Conservation (phyloP, 2,888 invertebrate genomes). For the Calliscelio sp. region DNA sequence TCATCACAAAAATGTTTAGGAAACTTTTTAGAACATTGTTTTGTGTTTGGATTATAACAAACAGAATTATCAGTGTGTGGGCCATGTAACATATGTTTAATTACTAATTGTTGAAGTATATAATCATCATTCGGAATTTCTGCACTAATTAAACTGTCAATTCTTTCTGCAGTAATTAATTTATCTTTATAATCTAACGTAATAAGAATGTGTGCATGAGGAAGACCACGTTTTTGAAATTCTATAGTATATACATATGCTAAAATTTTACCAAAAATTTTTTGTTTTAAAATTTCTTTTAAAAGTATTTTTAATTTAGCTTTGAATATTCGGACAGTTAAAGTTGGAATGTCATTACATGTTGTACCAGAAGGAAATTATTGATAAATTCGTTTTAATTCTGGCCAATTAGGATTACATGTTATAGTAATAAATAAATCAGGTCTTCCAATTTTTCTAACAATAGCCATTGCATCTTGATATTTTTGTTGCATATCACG, state of each 20-base stretch:
- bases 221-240: slow-evolving; percentile 18
- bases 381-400: background rate
- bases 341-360: background rate
- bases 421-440: background rate
- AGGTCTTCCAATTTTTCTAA: slow-evolving; percentile 19
- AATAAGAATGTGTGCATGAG: slow-evolving; percentile 3
- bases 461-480: slow-evolving; percentile 29
- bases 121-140: slow-evolving; percentile 10
- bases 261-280: slow-evolving; percentile 3
- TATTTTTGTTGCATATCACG: slow-evolving; percentile 27
- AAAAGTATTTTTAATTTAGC: slow-evolving; percentile 3
- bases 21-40: slow-evolving; percentile 25
- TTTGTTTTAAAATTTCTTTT: background rate
- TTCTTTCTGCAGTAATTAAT: background rate
- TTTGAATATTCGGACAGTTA: background rate
- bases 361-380: slow-evolving; percentile 1
- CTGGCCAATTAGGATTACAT: slow-evolving; percentile 3
- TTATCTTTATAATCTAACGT: slow-evolving; percentile 17
- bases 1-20: slow-evolving; percentile 26
- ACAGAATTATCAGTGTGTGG: slow-evolving; percentile 2
- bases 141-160: background rate
- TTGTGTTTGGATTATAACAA: slow-evolving; percentile 2
- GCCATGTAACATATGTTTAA: slow-evolving; percentile 35
- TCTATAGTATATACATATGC: slow-evolving; percentile 1
- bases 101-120: slow-evolving; percentile 21